A percentile compares a stretch with the other conserved stretches of the same genome.
Conservation (phyloP, 2,797 vertebrate species). For the Erithacus rubecula region DNA sequence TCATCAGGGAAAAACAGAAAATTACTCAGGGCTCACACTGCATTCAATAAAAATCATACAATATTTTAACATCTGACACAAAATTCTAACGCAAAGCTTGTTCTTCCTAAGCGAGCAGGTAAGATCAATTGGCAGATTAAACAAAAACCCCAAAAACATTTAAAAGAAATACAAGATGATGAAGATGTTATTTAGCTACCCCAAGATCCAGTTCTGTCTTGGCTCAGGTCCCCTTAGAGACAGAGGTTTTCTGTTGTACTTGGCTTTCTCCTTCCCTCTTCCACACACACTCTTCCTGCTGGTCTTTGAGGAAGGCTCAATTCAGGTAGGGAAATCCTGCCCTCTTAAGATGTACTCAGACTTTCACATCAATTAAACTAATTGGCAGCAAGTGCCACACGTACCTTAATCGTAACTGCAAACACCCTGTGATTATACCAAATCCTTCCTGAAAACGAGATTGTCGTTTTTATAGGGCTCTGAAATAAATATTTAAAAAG, state of each 20-base stretch:
- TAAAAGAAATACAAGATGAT: background rate
- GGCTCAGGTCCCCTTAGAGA: background rate
- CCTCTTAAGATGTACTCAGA: background rate
- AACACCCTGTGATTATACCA: background rate
- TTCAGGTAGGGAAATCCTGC: background rate
- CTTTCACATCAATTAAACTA: constrained; percentile 50
- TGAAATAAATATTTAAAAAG: background rate
- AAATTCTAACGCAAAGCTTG: background rate
- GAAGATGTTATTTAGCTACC: background rate
- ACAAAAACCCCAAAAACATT: background rate
- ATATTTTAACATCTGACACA: background rate
- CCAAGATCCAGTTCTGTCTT: background rate
- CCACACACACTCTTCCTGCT: background rate
- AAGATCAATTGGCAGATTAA: background rate
- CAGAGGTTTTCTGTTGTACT: background rate
- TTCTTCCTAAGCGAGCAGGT: background rate
- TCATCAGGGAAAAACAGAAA: background rate
- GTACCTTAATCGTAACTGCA: background rate
- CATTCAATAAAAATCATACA: background rate
- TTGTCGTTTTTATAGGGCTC: background rate
- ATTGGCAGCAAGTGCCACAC: constrained; percentile 19
- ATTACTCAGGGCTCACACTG: background rate
- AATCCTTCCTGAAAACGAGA: background rate
- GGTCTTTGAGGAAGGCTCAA: background rate
- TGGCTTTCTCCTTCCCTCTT: background rate